A percentile compares a stretch with the other conserved stretches of the same genome.
phyloP scores from a whole-genome alignment of 2,888 invertebrate species.

The Cybosia mesomella region DNA sequence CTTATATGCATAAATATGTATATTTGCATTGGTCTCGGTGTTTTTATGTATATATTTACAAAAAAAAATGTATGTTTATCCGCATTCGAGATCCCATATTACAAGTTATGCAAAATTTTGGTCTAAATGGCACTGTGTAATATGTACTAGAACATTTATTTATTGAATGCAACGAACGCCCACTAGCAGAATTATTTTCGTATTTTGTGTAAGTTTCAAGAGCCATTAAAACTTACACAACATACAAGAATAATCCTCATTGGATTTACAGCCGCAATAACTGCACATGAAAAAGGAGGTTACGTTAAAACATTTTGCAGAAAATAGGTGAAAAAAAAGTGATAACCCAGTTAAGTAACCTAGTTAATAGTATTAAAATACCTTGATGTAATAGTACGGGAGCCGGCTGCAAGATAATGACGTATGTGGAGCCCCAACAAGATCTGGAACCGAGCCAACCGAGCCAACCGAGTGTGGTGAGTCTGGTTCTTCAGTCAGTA shows the following conservation, averaged over 20 bases:
- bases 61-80: neutral
- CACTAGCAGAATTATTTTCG: neutral
- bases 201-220: conserved; percentile 12
- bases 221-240: conserved; percentile 16
- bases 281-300: conserved; percentile 31
- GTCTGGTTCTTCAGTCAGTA: no score
- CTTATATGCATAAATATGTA: no score
- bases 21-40: no score
- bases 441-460: no score
- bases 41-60: no score
- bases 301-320: conserved; percentile 47
- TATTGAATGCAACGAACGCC: neutral
- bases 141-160: no score
- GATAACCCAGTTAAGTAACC: conserved; percentile 53
- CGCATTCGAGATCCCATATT: no score
- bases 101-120: no score
- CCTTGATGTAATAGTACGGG: neutral
- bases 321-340: conserved; percentile 58
- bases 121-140: no score
- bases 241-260: conserved; percentile 6
- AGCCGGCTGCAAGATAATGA: neutral
- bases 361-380: conserved; percentile 40
- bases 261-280: conserved; percentile 21
- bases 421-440: no score
- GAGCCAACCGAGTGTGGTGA: no score